Base-by-base conservation (phyloP, 2,888 invertebrate species). In the Nyleta sp. region DNA sequence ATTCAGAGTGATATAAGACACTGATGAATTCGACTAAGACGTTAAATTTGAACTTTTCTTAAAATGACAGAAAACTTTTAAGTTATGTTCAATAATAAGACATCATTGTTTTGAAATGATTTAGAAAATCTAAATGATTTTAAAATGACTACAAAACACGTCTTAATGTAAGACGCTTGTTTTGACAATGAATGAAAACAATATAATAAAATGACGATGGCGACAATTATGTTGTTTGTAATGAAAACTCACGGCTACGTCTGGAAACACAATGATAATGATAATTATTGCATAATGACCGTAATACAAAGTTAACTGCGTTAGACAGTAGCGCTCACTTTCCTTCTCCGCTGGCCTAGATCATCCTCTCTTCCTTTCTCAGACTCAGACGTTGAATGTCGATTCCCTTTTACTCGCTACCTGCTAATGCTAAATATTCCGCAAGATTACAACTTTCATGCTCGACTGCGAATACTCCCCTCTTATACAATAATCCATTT, bases 321-420 rank as follows among this genome's bases (percentile, higher is more conserved):
- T 79, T 72, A 82, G 82, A 85, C 84, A 71, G 85, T 84, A 82
- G 85, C 85, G 78, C 70, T 85, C 85, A 89, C 89, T 89, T 89
- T 89, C 89, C 87, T 87, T 89, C 88, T 88, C 84, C 87, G 88
- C 80, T 89, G 88, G 87, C 88, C 89, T 88, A 88, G 86, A 88
- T 89, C 87, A 86, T 87, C 87, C 84, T 85, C 81, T 85, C 85
- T 87, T 86, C 85, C 83, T 87, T 87, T 87, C 84, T 79, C 81
- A 62, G 82, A 65, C 80, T 74, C 67, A n/a, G 53, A 48, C 50
- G 55, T 64, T 57, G 48, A 77, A 71, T 46, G 70, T 55, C 64
- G 64, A 68, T 79, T 79, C 67, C 82, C 78, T 81, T 80, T 81
- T 81, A 75, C 77, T 75, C 65, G 60, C 52, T 68, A 62, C 73